phyloP scores from a whole-genome alignment of 2,797 vertebrate genomes.

The Protonibea diacanthus region DNA sequence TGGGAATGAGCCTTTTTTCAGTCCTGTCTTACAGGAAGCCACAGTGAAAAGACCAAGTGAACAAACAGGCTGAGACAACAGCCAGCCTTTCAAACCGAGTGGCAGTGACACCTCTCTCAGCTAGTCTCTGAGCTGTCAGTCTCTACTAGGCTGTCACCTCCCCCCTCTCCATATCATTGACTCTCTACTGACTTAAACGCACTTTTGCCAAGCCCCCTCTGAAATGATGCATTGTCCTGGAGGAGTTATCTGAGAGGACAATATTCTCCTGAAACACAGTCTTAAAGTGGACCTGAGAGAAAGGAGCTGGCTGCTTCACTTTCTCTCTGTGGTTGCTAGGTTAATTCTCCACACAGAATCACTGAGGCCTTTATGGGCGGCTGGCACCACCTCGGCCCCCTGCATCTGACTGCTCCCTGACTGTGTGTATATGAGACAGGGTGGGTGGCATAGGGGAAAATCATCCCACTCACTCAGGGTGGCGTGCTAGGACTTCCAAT shows the following conservation, averaged over 20 bases:
- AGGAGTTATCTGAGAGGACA: slow-evolving; percentile 77
- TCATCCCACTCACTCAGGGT: slow-evolving; percentile 77
- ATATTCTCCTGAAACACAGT: slow-evolving; percentile 74
- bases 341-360: slow-evolving; percentile 72
- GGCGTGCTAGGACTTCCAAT: slow-evolving; percentile 83
- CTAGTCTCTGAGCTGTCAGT: slow-evolving; percentile 68
- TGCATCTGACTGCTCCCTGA: slow-evolving; percentile 58
- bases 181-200: slow-evolving; percentile 73
- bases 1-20: slow-evolving; percentile 38
- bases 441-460: slow-evolving; percentile 57
- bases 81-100: slow-evolving; percentile 64
- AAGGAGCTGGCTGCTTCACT: slow-evolving; percentile 80
- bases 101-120: slow-evolving; percentile 74
- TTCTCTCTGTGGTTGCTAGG: slow-evolving; percentile 83
- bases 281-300: slow-evolving; percentile 69
- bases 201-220: slow-evolving; percentile 69
- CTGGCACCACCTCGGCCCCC: slow-evolving; percentile 74
- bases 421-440: slow-evolving; percentile 52
- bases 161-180: slow-evolving; percentile 80
- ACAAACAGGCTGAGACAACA: slow-evolving; percentile 67
- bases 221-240: slow-evolving; percentile 78
- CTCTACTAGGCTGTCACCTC: slow-evolving; percentile 61
- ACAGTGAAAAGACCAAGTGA: slow-evolving; percentile 57
- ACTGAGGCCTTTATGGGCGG: slow-evolving; percentile 78
- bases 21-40: slow-evolving; percentile 51